These are phyloP conservation scores for Medauroidea extradentata DNA, from an alignment of 1,140 invertebrate species.

Conservation along the genomic window DNA sequence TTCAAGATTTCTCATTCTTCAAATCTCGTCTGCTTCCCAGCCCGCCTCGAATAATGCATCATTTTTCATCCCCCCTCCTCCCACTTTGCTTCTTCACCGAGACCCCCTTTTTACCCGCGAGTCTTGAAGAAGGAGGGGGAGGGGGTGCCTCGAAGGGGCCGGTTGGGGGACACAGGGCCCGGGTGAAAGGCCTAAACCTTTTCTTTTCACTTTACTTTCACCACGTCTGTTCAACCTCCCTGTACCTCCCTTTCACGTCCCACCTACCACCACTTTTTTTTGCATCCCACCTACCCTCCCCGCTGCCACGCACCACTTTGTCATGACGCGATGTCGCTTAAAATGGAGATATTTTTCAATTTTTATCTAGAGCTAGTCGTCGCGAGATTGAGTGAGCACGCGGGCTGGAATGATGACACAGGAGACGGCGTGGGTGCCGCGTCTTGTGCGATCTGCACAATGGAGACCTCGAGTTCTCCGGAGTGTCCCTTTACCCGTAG, in stretches of 20 bases:
- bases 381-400: too few relatives aligned
- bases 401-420: too few relatives aligned
- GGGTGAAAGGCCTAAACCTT: not conserved
- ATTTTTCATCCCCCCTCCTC: constrained; percentile 5
- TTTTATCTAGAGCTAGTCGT: not conserved
- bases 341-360: constrained; percentile 12
- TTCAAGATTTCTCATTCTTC: constrained; percentile 11
- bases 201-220: not conserved
- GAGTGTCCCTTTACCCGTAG: too few relatives aligned
- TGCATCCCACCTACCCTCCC: not conserved
- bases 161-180: not conserved
- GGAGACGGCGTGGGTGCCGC: too few relatives aligned
- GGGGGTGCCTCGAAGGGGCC: not conserved
- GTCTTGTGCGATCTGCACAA: too few relatives aligned
- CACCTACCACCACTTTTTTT: too few relatives aligned
- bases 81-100: not conserved
- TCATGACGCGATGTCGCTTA: constrained; percentile 7
- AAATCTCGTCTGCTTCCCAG: not conserved
- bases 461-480: too few relatives aligned
- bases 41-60: constrained; percentile 6
- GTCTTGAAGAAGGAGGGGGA: not conserved
- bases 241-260: too few relatives aligned
- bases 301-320: constrained; percentile 3
- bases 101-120: not conserved
- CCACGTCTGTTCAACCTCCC: too few relatives aligned